Evolutionary conservation across 2,888 invertebrate species (phyloP).

Genomic region (Melipona beecheii): DNA sequence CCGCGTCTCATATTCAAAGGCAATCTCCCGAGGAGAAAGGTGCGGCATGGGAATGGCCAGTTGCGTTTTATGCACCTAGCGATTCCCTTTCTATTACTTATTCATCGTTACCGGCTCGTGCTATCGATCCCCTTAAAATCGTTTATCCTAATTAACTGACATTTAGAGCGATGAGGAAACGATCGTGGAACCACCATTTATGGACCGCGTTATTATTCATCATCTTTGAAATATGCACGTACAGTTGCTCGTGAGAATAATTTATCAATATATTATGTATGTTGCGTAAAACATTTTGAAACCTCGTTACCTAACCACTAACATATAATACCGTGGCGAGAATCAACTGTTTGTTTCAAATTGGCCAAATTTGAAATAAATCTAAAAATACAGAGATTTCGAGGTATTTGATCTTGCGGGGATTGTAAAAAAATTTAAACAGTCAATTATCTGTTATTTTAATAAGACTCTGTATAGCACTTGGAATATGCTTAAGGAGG

Average conservation of each 20-base stretch:
- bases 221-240: background rate
- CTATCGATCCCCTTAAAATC: conserved; percentile 26
- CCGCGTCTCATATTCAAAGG: conserved; percentile 42
- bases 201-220: background rate
- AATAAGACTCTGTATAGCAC: background rate
- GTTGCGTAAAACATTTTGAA: too few relatives aligned
- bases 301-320: too few relatives aligned
- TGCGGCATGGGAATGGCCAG: conserved; percentile 59
- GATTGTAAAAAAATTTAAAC: too few relatives aligned
- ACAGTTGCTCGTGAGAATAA: too few relatives aligned
- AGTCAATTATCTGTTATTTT: background rate
- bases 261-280: too few relatives aligned
- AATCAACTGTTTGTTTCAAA: too few relatives aligned
- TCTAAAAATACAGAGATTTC: too few relatives aligned
- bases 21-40: conserved; percentile 57
- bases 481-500: background rate
- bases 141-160: conserved; percentile 17
- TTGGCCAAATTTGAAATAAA: too few relatives aligned
- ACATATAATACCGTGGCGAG: too few relatives aligned
- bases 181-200: background rate
- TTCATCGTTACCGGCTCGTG: conserved; percentile 8
- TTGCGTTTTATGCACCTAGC: conserved; percentile 37
- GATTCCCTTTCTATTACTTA: conserved; percentile 29
- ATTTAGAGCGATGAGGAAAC: background rate
- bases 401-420: too few relatives aligned